Conservation (phyloP, 2,888 invertebrate species). For the Nomada ferruginata region DNA sequence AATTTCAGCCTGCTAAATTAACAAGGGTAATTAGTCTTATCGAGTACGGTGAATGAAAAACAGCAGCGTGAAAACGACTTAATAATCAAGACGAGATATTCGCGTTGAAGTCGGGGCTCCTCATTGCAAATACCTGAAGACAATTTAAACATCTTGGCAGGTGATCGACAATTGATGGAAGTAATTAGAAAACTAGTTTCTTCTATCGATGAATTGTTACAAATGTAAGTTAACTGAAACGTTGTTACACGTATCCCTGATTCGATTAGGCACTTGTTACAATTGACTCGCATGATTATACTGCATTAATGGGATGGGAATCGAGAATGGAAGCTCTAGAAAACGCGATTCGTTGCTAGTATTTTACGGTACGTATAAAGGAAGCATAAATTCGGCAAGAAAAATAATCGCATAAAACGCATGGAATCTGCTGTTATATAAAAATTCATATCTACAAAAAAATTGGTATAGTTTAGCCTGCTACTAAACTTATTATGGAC, state of each 20-base stretch:
- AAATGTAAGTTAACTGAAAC: conserved; percentile 3
- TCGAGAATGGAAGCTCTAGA: conserved; percentile 11
- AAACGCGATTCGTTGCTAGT: conserved; percentile 2
- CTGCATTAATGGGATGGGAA: conserved; percentile 19
- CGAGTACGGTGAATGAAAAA: conserved; percentile 56
- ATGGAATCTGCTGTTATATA: conserved; percentile 42
- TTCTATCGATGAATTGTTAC: too few relatives aligned
- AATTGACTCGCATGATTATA: conserved; percentile 44
- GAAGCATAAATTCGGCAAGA: conserved; percentile 30
- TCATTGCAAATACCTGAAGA: not conserved
- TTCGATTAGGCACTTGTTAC: conserved; percentile 49
- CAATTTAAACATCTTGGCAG: conserved; percentile 6
- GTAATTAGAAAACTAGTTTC: conserved; percentile 10
- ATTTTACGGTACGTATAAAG: conserved; percentile 5
- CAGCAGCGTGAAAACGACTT: conserved; percentile 41
- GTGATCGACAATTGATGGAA: conserved; percentile 12
- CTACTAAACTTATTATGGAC: conserved; percentile 27
- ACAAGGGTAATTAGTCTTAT: conserved; percentile 59
- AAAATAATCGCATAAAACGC: conserved; percentile 17
- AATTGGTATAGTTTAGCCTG: conserved; percentile 23
- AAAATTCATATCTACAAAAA: conserved; percentile 60
- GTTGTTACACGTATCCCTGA: conserved; percentile 15
- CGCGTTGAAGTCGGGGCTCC: conserved; percentile 13
- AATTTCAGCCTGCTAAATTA: conserved; percentile 54
- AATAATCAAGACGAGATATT: conserved; percentile 40